A percentile compares a stretch with the other conserved stretches of the same genome.
Conservation (phyloP, 1,140 invertebrate genomes). For the Heliconius nattereri region DNA sequence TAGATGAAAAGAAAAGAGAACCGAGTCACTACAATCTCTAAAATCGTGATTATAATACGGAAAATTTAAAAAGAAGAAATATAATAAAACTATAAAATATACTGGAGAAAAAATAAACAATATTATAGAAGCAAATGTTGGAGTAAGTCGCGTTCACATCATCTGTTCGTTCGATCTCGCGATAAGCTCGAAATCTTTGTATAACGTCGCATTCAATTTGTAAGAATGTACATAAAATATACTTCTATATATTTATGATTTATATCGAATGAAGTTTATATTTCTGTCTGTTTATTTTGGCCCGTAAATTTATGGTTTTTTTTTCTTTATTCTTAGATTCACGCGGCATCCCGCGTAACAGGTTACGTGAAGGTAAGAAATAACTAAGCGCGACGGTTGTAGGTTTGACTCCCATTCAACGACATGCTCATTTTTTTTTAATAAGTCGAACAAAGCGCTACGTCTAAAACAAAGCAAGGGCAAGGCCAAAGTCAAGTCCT, state of each 20-base stretch:
- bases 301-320: no score
- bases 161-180: slow-evolving; percentile 1
- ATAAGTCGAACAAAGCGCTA: no score
- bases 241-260: slow-evolving; percentile 9
- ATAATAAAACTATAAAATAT: not conserved
- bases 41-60: not conserved
- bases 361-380: no score
- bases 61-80: not conserved
- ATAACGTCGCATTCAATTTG: slow-evolving; percentile 14
- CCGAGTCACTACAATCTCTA: no score
- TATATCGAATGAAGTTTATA: not conserved
- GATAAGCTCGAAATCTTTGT: slow-evolving; percentile 13
- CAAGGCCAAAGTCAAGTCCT: not conserved
- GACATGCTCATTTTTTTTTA: no score
- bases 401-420: no score
- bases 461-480: not conserved
- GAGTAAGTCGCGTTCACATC: slow-evolving; percentile 1
- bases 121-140: not conserved
- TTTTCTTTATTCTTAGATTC: no score
- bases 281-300: no score
- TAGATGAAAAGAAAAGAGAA: no score
- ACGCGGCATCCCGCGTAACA: no score
- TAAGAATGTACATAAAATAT: not conserved
- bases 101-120: not conserved
- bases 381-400: no score